Conservation (phyloP, 35 echinoderm and acorn worm species). For the Lytechinus pictus region DNA sequence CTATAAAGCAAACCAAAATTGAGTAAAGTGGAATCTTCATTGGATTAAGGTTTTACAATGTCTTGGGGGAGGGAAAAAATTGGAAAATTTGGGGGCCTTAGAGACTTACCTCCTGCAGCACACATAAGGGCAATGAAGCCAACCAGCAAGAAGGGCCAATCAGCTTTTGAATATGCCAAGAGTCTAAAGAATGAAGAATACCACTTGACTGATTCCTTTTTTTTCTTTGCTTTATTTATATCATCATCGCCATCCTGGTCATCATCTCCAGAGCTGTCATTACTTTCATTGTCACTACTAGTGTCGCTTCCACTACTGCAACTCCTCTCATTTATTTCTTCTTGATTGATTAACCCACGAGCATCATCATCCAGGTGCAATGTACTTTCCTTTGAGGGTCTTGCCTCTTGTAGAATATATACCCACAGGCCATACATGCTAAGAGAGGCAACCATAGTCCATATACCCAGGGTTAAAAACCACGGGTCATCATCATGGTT, state of each 20-base stretch:
- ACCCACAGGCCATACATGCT: constrained; percentile 20
- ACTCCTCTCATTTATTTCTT: background rate
- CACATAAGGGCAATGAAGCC: constrained; percentile 34
- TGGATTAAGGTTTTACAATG: too few relatives aligned
- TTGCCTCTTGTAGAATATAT: constrained; percentile 10
- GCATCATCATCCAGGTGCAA: background rate
- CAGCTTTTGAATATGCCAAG: constrained; percentile 47
- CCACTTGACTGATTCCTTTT: background rate
- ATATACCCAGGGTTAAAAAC: background rate
- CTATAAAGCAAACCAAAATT: too few relatives aligned
- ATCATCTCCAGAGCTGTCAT: background rate
- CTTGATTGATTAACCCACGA: background rate
- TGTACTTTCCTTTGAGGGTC: background rate
- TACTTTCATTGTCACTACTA: constrained; percentile 8
- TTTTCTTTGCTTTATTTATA: background rate
- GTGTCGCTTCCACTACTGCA: background rate
- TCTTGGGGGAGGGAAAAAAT: too few relatives aligned
- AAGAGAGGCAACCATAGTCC: constrained; percentile 15
- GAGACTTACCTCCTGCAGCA: constrained; percentile 38
- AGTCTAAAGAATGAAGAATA: constrained; percentile 22
- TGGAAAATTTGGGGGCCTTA: background rate
- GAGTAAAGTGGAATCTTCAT: too few relatives aligned
- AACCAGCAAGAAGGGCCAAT: constrained; percentile 30
- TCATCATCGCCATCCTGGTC: background rate
- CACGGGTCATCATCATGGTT: constrained; percentile 9